phyloP scores from a whole-genome alignment of 2,888 invertebrate genomes.

The Epistrophella euchroma region DNA sequence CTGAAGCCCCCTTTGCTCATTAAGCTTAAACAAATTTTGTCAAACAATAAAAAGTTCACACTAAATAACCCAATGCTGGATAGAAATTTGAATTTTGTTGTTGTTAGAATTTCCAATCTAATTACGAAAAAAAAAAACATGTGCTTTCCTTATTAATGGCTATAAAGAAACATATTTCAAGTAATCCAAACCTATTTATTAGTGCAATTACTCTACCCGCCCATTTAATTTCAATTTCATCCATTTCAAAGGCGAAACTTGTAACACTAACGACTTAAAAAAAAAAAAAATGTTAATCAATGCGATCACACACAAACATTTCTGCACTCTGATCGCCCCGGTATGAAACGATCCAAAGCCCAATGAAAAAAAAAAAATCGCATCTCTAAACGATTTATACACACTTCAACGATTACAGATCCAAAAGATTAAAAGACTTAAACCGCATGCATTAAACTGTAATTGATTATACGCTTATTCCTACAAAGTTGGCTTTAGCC shows the following conservation, averaged over 20 bases:
- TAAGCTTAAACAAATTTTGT: too few species aligned
- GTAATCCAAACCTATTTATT: slow-evolving; percentile 25
- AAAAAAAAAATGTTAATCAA: slow-evolving; percentile 21
- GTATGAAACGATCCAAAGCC: slow-evolving; percentile 18
- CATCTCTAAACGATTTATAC: slow-evolving; percentile 39
- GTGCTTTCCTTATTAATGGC: slow-evolving; percentile 19
- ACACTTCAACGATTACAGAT: slow-evolving; percentile 51
- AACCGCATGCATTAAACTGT: slow-evolving; percentile 65
- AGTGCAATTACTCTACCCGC: slow-evolving; percentile 16
- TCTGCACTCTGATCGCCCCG: slow-evolving; percentile 10
- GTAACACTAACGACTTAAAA: slow-evolving; percentile 24
- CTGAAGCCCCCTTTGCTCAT: too few species aligned
- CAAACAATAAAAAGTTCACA: too few species aligned
- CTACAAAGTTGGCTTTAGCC: slow-evolving; percentile 62
- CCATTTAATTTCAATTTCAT: slow-evolving; percentile 35
- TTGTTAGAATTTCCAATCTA: not conserved
- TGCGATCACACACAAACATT: slow-evolving; percentile 27
- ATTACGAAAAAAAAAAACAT: slow-evolving; percentile 13
- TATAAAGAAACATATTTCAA: slow-evolving; percentile 1
- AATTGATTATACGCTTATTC: slow-evolving; percentile 63
- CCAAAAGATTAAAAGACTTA: slow-evolving; percentile 60
- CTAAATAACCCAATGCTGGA: too few species aligned
- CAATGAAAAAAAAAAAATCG: slow-evolving; percentile 11
- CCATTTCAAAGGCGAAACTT: slow-evolving; percentile 28
- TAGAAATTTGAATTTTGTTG: too few species aligned